Conservation (phyloP, 2,888 invertebrate species). For the Charanyca ferruginea region DNA sequence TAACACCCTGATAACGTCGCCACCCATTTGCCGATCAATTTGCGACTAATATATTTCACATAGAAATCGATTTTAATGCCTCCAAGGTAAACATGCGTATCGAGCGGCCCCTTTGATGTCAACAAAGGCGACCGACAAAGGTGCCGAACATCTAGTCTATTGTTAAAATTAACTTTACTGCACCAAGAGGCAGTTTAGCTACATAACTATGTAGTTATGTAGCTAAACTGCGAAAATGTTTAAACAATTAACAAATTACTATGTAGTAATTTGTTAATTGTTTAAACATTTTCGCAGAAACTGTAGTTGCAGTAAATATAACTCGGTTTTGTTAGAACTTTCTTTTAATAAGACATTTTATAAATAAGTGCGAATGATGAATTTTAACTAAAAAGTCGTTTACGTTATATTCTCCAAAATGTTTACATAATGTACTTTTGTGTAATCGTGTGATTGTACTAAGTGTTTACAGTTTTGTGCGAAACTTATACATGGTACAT, state of each 20-base stretch:
- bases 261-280: no score
- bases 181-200: constrained; percentile 54
- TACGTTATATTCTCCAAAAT: background rate
- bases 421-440: background rate
- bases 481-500: background rate
- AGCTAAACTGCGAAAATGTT: constrained; percentile 47
- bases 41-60: constrained; percentile 76
- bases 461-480: background rate
- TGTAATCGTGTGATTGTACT: background rate
- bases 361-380: constrained; percentile 4
- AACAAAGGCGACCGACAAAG: constrained; percentile 86
- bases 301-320: constrained; percentile 23
- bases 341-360: background rate
- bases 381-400: background rate
- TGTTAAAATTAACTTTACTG: constrained; percentile 72
- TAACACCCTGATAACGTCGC: constrained; percentile 49
- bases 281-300: constrained; percentile 51
- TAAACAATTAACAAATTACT: no score
- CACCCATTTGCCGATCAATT: constrained; percentile 71
- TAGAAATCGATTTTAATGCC: constrained; percentile 81
- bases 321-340: constrained; percentile 22
- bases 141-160: constrained; percentile 74
- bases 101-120: constrained; percentile 82
- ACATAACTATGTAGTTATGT: no score
- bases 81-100: constrained; percentile 79